These are phyloP conservation scores for Paratilapia polleni DNA, from an alignment of 2,113 vertebrate genomes.

Conservation along the genomic window DNA sequence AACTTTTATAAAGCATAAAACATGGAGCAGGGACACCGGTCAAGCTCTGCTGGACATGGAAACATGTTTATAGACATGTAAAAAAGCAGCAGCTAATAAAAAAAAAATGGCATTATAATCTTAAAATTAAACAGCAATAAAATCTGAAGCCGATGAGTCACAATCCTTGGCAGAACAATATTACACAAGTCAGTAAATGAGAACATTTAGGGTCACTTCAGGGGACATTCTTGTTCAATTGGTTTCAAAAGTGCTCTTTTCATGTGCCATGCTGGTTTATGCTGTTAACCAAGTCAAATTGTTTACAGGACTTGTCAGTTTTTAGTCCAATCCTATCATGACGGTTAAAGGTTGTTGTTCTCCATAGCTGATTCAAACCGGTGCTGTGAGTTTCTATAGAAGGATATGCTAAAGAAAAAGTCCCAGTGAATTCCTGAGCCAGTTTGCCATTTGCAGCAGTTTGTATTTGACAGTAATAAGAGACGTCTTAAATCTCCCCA, in stretches of 20 bases:
- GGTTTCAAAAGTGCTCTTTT: neutral
- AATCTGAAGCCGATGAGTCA: constrained; percentile 37
- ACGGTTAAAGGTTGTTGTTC: neutral
- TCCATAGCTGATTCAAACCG: neutral
- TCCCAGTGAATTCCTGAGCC: neutral
- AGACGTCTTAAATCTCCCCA: neutral
- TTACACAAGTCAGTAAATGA: constrained; percentile 30
- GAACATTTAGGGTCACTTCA: constrained; percentile 12
- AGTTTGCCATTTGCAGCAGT: neutral
- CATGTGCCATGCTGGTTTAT: neutral
- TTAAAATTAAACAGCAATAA: constrained; percentile 42
- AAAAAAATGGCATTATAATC: constrained; percentile 14
- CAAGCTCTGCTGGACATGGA: constrained; percentile 25
- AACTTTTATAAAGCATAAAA: constrained; percentile 31
- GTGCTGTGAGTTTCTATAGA: neutral
- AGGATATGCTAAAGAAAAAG: neutral
- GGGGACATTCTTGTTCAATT: constrained; percentile 1
- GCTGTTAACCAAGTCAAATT: neutral
- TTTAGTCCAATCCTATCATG: neutral
- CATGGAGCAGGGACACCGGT: constrained; percentile 3
- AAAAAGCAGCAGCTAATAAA: constrained; percentile 18
- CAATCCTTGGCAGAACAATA: constrained; percentile 5
- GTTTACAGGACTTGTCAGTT: neutral
- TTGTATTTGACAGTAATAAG: neutral
- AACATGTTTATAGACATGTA: constrained; percentile 45